phyloP scores from a whole-genome alignment of 2,888 invertebrate species.

The Andrena fulva region DNA sequence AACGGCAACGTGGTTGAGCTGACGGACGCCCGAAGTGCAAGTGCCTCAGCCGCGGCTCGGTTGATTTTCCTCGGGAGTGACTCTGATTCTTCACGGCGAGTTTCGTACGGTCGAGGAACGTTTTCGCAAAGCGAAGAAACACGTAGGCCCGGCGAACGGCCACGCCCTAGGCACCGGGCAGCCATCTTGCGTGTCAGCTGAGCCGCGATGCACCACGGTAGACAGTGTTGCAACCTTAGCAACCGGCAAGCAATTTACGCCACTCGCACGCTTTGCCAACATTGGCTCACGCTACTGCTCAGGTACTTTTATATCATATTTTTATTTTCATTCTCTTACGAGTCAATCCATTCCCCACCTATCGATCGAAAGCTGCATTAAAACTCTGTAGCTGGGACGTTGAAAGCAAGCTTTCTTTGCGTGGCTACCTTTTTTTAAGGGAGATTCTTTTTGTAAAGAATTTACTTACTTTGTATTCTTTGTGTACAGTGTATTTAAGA shows the following conservation, averaged over 20 bases:
- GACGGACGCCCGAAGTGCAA: conserved; percentile 68
- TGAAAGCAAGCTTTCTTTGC: neutral
- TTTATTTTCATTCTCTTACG: conserved; percentile 30
- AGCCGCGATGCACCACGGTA: conserved; percentile 78
- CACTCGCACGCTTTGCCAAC: conserved; percentile 57
- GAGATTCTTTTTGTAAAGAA: neutral
- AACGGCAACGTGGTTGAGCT: conserved; percentile 66
- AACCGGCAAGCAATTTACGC: conserved; percentile 55
- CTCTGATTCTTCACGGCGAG: conserved; percentile 56
- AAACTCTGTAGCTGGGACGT: neutral
- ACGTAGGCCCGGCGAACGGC: conserved; percentile 67
- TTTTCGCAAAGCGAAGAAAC: conserved; percentile 58
- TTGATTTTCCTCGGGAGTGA: conserved; percentile 70
- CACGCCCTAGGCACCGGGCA: conserved; percentile 81
- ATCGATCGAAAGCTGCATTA: neutral
- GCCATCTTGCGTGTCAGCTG: conserved; percentile 83
- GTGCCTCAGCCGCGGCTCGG: conserved; percentile 63
- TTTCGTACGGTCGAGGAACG: conserved; percentile 42
- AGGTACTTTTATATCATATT: conserved; percentile 68
- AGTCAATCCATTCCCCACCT: neutral
- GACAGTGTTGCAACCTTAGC: conserved; percentile 76
- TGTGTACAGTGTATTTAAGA: neutral
- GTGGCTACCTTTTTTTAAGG: neutral
- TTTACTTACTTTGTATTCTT: neutral
- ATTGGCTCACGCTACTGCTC: conserved; percentile 70